Conservation (phyloP, 2,888 invertebrate species). For the Leucoma salicis region DNA sequence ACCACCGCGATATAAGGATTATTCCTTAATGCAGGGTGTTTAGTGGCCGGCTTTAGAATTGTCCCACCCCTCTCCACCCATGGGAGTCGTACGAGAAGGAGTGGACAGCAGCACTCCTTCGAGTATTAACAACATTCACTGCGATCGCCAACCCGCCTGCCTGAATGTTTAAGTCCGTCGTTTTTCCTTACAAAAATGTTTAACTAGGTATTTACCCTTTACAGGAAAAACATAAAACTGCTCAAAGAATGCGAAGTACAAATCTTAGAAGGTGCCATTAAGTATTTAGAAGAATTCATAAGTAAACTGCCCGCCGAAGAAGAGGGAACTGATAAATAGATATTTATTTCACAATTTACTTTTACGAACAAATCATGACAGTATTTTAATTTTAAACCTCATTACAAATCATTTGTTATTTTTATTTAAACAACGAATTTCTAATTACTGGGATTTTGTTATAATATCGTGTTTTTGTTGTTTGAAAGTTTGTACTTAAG, state of each 20-base stretch:
- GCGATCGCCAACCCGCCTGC: too few species aligned
- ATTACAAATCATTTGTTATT: conserved; percentile 5
- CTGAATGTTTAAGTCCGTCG: too few species aligned
- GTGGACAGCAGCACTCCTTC: too few species aligned
- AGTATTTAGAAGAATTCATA: conserved; percentile 54
- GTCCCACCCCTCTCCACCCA: too few species aligned
- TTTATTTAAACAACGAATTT: conserved; percentile 41
- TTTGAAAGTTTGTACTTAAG: conserved; percentile 40
- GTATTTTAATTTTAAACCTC: conserved; percentile 38
- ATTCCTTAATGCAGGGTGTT: too few species aligned
- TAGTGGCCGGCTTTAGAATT: too few species aligned
- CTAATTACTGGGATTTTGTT: conserved; percentile 29
- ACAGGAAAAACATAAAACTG: conserved; percentile 65
- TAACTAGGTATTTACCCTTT: conserved; percentile 16
- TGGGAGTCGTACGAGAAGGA: too few species aligned
- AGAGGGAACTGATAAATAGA: conserved; percentile 17
- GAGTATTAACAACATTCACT: too few species aligned
- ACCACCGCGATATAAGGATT: too few species aligned
- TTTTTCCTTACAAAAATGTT: too few species aligned
- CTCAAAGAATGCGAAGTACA: conserved; percentile 72
- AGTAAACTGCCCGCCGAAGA: conserved; percentile 48
- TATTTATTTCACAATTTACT: conserved; percentile 9
- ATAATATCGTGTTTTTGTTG: conserved; percentile 30
- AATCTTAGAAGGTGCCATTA: conserved; percentile 68
- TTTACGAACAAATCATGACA: conserved; percentile 49